Conservation (phyloP, 1,140 invertebrate species). For the Globodera ellingtonae region DNA sequence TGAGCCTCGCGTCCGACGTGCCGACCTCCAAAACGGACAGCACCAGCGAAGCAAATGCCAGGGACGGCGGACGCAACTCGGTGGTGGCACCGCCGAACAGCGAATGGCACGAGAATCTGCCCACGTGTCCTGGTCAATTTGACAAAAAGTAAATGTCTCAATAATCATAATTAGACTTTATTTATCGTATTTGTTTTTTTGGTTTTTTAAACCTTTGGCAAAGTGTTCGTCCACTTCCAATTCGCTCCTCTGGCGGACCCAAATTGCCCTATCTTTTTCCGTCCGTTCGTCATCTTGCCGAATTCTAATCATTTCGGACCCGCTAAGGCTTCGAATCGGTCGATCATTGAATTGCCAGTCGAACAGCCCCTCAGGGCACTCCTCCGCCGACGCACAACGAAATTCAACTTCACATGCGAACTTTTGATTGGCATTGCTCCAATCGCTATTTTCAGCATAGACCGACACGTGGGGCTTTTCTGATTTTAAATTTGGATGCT, state of each 20-base stretch:
- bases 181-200: too few species aligned
- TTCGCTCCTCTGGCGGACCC: conserved; percentile 12
- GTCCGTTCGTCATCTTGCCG: conserved; percentile 1
- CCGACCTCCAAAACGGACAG: conserved; percentile 1
- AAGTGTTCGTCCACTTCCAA: conserved; percentile 13
- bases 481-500: background rate
- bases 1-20: background rate
- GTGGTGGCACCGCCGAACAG: conserved; percentile 47
- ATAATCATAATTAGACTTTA: background rate
- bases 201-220: conserved; percentile 9
- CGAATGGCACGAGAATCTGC: conserved; percentile 49
- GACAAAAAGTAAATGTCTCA: background rate
- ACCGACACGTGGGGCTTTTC: background rate
- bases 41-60: background rate
- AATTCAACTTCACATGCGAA: conserved; percentile 48
- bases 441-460: background rate
- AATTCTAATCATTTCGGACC: background rate
- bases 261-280: conserved; percentile 3
- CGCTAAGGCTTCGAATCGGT: conserved; percentile 18
- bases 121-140: conserved; percentile 34
- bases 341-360: conserved; percentile 52
- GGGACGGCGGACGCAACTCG: conserved; percentile 32
- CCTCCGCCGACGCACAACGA: conserved; percentile 20
- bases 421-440: background rate
- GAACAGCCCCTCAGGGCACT: conserved; percentile 50